phyloP scores from a whole-genome alignment of 30 jellyfish, hydroid and myxozoan species.

The Hydractinia echinata region DNA sequence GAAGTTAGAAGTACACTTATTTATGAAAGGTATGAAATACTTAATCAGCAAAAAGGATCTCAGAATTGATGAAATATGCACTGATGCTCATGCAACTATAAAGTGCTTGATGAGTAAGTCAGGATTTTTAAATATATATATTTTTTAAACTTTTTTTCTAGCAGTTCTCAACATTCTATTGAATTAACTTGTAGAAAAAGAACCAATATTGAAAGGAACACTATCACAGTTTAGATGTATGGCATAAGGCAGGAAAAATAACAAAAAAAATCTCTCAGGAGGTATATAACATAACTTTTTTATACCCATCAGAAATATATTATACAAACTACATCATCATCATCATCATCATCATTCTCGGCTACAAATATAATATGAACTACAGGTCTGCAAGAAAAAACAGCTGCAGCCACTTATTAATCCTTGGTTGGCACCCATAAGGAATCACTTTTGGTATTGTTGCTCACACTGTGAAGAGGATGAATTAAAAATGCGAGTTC shows the following conservation, averaged over 20 bases:
- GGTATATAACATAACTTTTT: background rate
- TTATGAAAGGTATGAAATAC: constrained; percentile 26
- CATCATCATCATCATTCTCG: no score
- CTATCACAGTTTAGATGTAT: constrained; percentile 41
- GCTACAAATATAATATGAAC: no score
- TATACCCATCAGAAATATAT: background rate
- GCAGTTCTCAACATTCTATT: no score
- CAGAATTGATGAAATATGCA: constrained; percentile 28
- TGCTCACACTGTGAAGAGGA: constrained; percentile 7
- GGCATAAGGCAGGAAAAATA: constrained; percentile 45
- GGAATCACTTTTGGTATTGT: constrained; percentile 34
- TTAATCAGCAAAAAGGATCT: background rate
- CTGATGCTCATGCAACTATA: constrained; percentile 46
- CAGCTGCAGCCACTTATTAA: no score
- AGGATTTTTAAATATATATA: background rate
- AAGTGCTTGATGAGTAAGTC: constrained; percentile 27
- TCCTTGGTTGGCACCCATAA: constrained; percentile 7
- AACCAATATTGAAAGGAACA: constrained; percentile 2
- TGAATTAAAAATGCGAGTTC: constrained; percentile 25
- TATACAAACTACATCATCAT: background rate
- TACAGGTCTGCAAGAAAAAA: no score
- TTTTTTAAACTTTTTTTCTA: background rate
- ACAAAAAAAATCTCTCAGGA: constrained; percentile 33
- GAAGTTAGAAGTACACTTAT: constrained; percentile 37
- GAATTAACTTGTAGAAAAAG: constrained; percentile 20